phyloP scores from a whole-genome alignment of 2,113 vertebrate species.

The Alosa alosa region DNA sequence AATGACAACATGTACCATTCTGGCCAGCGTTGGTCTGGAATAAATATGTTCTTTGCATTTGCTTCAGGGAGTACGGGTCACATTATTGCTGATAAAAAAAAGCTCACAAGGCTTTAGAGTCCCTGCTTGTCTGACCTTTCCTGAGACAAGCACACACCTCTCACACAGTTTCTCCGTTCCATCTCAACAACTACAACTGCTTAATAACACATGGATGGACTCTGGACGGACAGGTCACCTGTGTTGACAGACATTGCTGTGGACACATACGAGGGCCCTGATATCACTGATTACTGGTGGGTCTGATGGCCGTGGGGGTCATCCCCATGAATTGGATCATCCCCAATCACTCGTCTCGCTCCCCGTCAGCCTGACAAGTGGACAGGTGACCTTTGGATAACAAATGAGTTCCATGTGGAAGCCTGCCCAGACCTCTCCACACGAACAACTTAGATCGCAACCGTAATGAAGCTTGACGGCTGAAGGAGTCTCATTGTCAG shows the following conservation, averaged over 20 bases:
- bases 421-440: neutral
- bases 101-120: neutral
- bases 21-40: neutral
- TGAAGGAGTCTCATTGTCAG: neutral
- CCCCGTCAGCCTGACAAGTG: slow-evolving; percentile 37
- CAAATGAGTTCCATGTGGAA: slow-evolving; percentile 48
- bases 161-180: neutral
- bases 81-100: neutral
- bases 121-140: neutral
- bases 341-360: slow-evolving; percentile 15
- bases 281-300: neutral
- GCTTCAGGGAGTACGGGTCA: neutral
- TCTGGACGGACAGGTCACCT: neutral
- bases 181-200: neutral
- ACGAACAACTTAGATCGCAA: neutral
- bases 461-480: too few relatives aligned
- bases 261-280: neutral
- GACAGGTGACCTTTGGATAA: slow-evolving; percentile 54
- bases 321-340: slow-evolving; percentile 14
- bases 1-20: neutral
- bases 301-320: neutral
- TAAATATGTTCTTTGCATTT: neutral
- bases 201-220: neutral
- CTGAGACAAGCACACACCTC: neutral
- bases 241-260: neutral